phyloP scores from a whole-genome alignment of 2,888 invertebrate genomes.

The Gastrophysa polygoni region DNA sequence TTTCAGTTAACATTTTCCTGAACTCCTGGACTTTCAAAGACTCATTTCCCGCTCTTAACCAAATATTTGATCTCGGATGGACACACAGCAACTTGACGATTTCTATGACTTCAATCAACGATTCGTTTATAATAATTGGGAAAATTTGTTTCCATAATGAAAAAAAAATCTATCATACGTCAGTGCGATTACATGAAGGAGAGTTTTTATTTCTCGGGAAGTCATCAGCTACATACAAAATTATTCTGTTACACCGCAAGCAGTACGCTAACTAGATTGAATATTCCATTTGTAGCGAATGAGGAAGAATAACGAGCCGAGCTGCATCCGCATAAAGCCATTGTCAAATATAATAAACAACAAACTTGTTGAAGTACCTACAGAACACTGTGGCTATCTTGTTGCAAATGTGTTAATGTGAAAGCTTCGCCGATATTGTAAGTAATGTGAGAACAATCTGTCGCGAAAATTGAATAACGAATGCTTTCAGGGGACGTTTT shows the following conservation, averaged over 20 bases:
- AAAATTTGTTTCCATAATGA: no score
- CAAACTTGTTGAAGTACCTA: conserved; percentile 13
- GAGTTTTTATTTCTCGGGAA: no score
- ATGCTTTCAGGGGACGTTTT: background rate
- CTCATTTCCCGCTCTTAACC: no score
- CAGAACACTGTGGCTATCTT: conserved; percentile 10
- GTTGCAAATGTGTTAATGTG: conserved; percentile 14
- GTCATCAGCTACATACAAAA: no score
- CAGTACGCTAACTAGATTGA: conserved; percentile 19
- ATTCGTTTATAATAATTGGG: no score
- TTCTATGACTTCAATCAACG: no score
- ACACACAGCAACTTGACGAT: no score
- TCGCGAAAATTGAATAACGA: conserved; percentile 13
- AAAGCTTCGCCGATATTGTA: background rate
- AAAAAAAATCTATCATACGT: no score
- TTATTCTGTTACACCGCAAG: background rate
- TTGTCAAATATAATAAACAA: conserved; percentile 24
- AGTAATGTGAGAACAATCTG: conserved; percentile 16
- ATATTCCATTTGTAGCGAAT: conserved; percentile 22
- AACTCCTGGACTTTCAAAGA: no score
- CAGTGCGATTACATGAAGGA: no score
- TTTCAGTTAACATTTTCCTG: no score
- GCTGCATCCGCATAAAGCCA: conserved; percentile 19
- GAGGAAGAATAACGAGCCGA: conserved; percentile 18
- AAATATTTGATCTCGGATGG: no score